A percentile compares a stretch with the other conserved stretches of the same genome.
Conservation (phyloP, 1,140 invertebrate genomes). For the Zaprionus davidi region DNA sequence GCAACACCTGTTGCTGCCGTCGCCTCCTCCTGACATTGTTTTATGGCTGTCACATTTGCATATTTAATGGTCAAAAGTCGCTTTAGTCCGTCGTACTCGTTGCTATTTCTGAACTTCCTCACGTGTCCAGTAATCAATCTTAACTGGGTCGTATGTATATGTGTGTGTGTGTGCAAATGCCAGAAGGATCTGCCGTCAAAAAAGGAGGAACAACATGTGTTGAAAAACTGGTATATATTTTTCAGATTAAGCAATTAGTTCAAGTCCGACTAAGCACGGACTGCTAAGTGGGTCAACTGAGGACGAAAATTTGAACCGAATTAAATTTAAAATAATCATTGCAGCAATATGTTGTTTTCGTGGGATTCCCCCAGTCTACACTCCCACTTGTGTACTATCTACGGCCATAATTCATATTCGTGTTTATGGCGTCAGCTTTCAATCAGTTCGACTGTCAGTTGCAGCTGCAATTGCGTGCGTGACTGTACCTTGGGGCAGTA, state of each 20-base stretch:
- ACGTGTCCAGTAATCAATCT: conserved; percentile 37
- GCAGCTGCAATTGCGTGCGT: conserved; percentile 45
- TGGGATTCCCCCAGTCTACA: neutral
- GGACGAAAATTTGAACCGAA: neutral
- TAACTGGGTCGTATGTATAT: conserved; percentile 20
- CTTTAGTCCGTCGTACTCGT: conserved; percentile 21
- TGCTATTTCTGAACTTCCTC: conserved; percentile 36
- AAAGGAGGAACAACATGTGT: conserved; percentile 1
- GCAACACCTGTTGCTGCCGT: conserved; percentile 60
- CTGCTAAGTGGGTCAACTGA: neutral
- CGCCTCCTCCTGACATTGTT: conserved; percentile 2
- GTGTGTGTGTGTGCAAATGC: conserved; percentile 20
- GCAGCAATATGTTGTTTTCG: neutral
- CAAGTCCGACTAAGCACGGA: neutral
- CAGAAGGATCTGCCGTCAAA: conserved; percentile 8
- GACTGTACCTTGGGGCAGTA: conserved; percentile 38
- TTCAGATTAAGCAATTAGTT: conserved; percentile 22
- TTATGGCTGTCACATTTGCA: conserved; percentile 38
- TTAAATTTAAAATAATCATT: neutral
- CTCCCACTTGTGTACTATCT: neutral
- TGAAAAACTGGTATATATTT: conserved; percentile 8
- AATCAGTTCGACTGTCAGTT: conserved; percentile 41
- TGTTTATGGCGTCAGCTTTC: conserved; percentile 22
- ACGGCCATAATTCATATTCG: conserved; percentile 14
- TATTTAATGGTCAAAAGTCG: conserved; percentile 42